phyloP scores from a whole-genome alignment of 92 coral and sea anemone genomes.

The Porites divaricata region DNA sequence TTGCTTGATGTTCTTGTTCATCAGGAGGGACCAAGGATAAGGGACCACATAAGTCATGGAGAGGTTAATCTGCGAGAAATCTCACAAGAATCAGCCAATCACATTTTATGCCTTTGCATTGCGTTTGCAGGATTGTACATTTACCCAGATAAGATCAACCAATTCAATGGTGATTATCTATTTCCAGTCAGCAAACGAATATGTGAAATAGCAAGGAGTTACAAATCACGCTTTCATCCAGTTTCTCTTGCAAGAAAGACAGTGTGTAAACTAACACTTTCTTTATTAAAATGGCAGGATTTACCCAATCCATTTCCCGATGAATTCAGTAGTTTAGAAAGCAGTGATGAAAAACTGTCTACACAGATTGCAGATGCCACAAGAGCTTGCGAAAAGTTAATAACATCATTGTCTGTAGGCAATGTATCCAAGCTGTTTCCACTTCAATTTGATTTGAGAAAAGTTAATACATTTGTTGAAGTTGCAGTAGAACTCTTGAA shows the following conservation, averaged over 20 bases:
- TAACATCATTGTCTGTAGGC: background rate
- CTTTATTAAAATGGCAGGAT: slow-evolving; percentile 51
- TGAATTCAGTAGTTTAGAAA: slow-evolving; percentile 37
- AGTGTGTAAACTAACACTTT: slow-evolving; percentile 26
- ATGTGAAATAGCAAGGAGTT: slow-evolving; percentile 43
- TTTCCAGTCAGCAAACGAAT: slow-evolving; percentile 36
- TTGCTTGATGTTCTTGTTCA: slow-evolving; percentile 89
- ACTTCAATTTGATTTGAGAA: slow-evolving; percentile 1
- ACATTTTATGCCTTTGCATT: slow-evolving; percentile 75
- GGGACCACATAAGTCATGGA: slow-evolving; percentile 95
- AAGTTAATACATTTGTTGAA: slow-evolving; percentile 18
- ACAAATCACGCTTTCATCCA: slow-evolving; percentile 84
- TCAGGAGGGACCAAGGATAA: slow-evolving; percentile 85
- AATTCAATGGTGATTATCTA: background rate
- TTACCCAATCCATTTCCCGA: slow-evolving; percentile 66
- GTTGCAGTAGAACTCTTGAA: slow-evolving; percentile 26
- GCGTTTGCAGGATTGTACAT: slow-evolving; percentile 69
- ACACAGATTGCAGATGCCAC: slow-evolving; percentile 13
- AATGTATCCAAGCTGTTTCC: background rate
- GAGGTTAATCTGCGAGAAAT: slow-evolving; percentile 69
- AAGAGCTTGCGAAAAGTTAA: slow-evolving; percentile 8
- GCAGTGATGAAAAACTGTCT: background rate
- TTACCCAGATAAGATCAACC: background rate
- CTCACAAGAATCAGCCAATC: slow-evolving; percentile 75
- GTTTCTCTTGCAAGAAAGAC: slow-evolving; percentile 60